Base-by-base conservation (phyloP, 1,140 invertebrate genomes). In the Idris sp. region DNA sequence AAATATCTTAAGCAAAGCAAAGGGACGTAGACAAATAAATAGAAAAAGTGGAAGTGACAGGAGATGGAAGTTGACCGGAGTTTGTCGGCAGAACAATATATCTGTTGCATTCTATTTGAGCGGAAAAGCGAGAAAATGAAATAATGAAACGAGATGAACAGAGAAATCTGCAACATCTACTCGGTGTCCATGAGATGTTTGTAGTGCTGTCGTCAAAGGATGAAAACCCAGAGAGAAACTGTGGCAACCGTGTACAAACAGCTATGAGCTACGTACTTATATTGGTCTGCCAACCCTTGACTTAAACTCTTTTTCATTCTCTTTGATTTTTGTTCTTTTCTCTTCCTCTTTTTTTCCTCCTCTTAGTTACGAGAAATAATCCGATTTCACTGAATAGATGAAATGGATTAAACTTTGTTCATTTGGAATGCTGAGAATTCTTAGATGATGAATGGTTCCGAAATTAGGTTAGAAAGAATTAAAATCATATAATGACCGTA, bases 161-260 rank as follows among this genome's bases (percentile, higher is more conserved):
- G 25, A 49, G 58, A 64, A 71, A 67, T 61, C 43, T 67, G 35
- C 51, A 74, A 53, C 43, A 65, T 59, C 44, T 46, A 44, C 48
- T 64, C 31, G 62, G 65, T 69, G 77, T 75, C 67, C 46, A 68
- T 64, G 64, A 71, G 36, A 49, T 79, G 78, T 78, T 80, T 80
- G 73, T 75, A 65, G 72, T 80, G 73, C 44, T 49, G 49, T 77
- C 76, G 73, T 79, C 79, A 82, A 81, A 82, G 79, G 75, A 59
- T 74, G 65, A 72, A 71, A 69, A 62, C 62, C 64, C 71, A 44
- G 54, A 73, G 75, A 71, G 67, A 78, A 75, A 65, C 53, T 54
- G 51, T 72, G 62, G 49, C 77, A 74, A 76, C 67, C 62, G 62
- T 74, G 58, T 78, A 73, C 69, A 81, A 80, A 79, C 72, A 81